Evolutionary conservation across 2,797 vertebrate genomes (phyloP).

Genomic region (Lepus oiostolus): DNA sequence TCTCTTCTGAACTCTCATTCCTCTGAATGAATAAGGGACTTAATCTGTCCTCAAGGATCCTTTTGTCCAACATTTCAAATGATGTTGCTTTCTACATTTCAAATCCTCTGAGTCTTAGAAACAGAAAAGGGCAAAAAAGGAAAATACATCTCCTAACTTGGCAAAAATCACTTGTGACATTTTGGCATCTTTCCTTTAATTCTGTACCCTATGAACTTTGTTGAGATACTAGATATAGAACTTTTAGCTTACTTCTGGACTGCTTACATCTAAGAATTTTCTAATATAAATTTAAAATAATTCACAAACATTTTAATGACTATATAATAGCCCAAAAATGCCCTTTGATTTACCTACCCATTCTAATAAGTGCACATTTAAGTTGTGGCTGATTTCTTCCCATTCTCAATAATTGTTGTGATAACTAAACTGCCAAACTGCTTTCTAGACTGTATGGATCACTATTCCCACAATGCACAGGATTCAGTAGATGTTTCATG

Average conservation of each 20-base stretch:
- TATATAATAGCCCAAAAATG: constrained; percentile 7
- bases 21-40: constrained; percentile 20
- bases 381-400: background rate
- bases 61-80: constrained; percentile 57
- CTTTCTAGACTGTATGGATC: background rate
- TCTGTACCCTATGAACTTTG: background rate
- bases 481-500: background rate
- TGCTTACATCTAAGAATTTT: background rate
- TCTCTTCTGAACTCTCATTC: constrained; percentile 54
- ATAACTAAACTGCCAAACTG: constrained; percentile 1
- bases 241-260: constrained; percentile 39
- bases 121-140: constrained; percentile 13
- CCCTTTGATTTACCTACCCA: background rate
- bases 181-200: constrained; percentile 36
- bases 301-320: background rate
- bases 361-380: constrained; percentile 39
- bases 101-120: background rate
- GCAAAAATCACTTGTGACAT: background rate
- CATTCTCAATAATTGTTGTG: constrained; percentile 21
- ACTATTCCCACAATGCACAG: background rate
- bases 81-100: constrained; percentile 33
- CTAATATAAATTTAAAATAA: constrained; percentile 54
- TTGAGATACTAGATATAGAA: background rate
- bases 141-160: background rate
- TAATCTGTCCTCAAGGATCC: constrained; percentile 43